A percentile compares a stretch with the other conserved stretches of the same genome.
Evolutionary conservation across 1,140 invertebrate species (phyloP).

Genomic region (Microplitis demolitor): DNA sequence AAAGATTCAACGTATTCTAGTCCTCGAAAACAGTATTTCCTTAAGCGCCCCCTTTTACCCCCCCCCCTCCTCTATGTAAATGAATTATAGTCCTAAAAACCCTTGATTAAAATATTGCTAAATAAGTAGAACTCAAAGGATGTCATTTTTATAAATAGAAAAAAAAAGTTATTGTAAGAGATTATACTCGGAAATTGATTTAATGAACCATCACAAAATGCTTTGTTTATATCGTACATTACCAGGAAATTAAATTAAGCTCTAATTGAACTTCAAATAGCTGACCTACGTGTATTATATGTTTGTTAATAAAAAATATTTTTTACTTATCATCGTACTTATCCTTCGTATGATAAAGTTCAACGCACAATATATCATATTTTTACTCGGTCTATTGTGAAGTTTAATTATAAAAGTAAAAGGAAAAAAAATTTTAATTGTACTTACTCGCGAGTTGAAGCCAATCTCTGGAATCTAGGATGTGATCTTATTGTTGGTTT

Average conservation of each 20-base stretch:
- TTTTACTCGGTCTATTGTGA: not conserved
- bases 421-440: not conserved
- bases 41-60: too few relatives aligned
- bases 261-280: slow-evolving; percentile 31
- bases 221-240: slow-evolving; percentile 15
- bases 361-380: not conserved
- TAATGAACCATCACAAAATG: slow-evolving; percentile 8
- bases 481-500: not conserved
- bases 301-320: not conserved
- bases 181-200: not conserved
- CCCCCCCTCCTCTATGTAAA: too few relatives aligned
- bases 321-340: not conserved
- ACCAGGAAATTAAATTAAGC: slow-evolving; percentile 36
- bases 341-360: not conserved
- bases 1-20: too few relatives aligned
- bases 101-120: too few relatives aligned
- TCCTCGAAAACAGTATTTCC: too few relatives aligned
- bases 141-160: not conserved
- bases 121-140: not conserved
- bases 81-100: too few relatives aligned
- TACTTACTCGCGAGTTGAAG: slow-evolving; percentile 23
- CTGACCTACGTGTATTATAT: slow-evolving; percentile 20
- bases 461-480: slow-evolving; percentile 18
- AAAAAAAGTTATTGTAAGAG: slow-evolving; percentile 9
- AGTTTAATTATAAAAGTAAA: not conserved